Evolutionary conservation across 1,140 invertebrate genomes (phyloP), one percentile per base, ranked within the genome.

Genomic region (Asobara japonica): DNA sequence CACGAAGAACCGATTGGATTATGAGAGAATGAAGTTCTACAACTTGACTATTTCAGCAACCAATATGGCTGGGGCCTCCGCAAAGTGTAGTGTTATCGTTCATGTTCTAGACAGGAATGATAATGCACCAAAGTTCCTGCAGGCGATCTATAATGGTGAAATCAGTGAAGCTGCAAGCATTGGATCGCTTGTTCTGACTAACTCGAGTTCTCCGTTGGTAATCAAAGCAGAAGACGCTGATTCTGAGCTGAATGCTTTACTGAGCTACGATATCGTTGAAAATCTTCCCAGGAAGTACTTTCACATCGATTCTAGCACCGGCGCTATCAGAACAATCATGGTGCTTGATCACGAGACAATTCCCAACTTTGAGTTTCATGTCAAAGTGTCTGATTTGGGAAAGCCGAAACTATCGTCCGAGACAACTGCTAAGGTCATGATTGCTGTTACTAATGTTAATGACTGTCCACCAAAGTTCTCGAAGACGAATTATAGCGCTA

Each of bases 261-360:
- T 98, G 20, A 91, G 92, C 76, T 98, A 94, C 84, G 92, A 94
- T 79, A 96, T 98, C 76, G 88, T 96, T 38, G 95, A 97, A 80
- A 91, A 89, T 74, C 86, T 90, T 74, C 93, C 90, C 7, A 90
- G 89, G 74, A 90, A 90, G 68, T 93, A 92, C 80, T 98, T 98
- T 82, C 91, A 92, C 77, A 93, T 98, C 72, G 96, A 98, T 84
- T 91, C 94, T 1, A 95, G 91, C 72, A 98, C 96, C 8, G 95
- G 96, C 36, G 95, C 96, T 10, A 92, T 98, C 61, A 90, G 92
- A 74, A 94, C 94, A 0, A 90, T 93, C 7, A 90, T 91, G 66
- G 85, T 90, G 2, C 86, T 98, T 41, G 96, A 98, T 86, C 94
- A 95, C 83, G 97, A 98, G 84, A 91, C 88, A 0, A 88, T 90